Base-by-base conservation (phyloP, 2,888 invertebrate genomes). In the Campopleginae sp. region DNA sequence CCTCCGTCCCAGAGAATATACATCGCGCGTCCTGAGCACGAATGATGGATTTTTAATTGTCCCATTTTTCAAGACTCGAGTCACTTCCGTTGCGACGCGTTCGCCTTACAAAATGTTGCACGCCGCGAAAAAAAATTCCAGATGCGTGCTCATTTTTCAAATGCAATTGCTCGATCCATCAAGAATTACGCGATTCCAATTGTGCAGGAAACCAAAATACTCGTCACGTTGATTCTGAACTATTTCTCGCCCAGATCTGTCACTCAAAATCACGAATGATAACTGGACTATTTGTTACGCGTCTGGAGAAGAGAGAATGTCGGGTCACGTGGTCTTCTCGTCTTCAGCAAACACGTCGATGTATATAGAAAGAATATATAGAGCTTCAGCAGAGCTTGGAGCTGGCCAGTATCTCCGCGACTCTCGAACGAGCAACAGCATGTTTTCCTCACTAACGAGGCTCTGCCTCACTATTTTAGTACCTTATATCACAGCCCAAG, bases 391-490 rank as follows among this genome's bases (percentile, higher is more conserved):
- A 31, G 27, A 10, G 48, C 23, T 10, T 10, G 38, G 8, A 33
- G 17, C 6, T 7, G 38, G 44, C 65, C 85, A 85, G 85, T 85
- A 72, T 44, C 63, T 51, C 46, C 80, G 85, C 80, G 85, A 51
- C 46, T 77, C 51, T 82, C 82, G 77, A 48, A n/a, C 61, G 72
- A 77, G 77, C 12, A 63, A n/a, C 48, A 85, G 46, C 42, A 85
- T 85, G 80, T 77, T 72, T 12, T 48, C 75, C 7, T 31, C 82
- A 12, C 54, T 83, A 31, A 12, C 82, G 27, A 80, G 68, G 42
- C 68, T 85, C 6, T 85, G 82, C 51, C 80, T 85, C 61, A 80
- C 85, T 1, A 33, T 85, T 82, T 74, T 85, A 54, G 71, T 85
- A 66, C 82, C 85, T 51, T 83, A 77, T 71, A 80, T 77, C 46